Percentiles rank a stretch among this genome's conserved stretches.
Conservation (phyloP, 2,888 invertebrate genomes). For the Parthenolecanium corni region DNA sequence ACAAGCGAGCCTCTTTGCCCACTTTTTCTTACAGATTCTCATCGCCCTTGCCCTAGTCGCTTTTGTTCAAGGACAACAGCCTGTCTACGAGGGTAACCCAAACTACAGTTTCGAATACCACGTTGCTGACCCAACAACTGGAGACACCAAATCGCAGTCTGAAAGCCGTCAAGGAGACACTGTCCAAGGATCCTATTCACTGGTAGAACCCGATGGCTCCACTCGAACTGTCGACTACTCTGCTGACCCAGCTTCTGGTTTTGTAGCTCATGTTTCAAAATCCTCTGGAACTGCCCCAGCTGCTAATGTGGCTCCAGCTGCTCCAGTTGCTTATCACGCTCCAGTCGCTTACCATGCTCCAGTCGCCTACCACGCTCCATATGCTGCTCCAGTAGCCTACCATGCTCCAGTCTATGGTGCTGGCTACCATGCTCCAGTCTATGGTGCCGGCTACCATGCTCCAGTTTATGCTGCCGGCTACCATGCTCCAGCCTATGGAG, state of each 20-base stretch:
- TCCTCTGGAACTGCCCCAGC: conserved; percentile 27
- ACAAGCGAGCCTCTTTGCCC: too few relatives aligned
- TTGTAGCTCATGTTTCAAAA: conserved; percentile 34
- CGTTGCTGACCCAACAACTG: conserved; percentile 35
- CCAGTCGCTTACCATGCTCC: neutral
- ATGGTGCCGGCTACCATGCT: conserved; percentile 22
- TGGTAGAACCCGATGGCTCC: conserved; percentile 34
- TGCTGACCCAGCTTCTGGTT: conserved; percentile 35
- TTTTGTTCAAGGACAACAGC: conserved; percentile 13
- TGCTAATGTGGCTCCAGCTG: conserved; percentile 10
- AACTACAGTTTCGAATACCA: conserved; percentile 35
- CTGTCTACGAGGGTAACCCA: conserved; percentile 33
- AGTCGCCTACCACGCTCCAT: neutral
- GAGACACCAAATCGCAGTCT: conserved; percentile 34
- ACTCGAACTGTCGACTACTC: conserved; percentile 34
- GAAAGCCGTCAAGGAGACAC: conserved; percentile 35
- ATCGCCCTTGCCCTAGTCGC: conserved; percentile 16
- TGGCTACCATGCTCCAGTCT: conserved; percentile 27
- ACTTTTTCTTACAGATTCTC: neutral
- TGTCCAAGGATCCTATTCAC: conserved; percentile 34
- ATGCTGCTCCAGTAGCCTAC: conserved; percentile 15
- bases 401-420: conserved; percentile 32
- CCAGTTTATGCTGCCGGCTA: conserved; percentile 18
- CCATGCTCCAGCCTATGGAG: conserved; percentile 24
- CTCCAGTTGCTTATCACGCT: conserved; percentile 1